Evolutionary conservation across 2,113 vertebrate genomes (phyloP).

Genomic region (Dicaeum eximium): DNA sequence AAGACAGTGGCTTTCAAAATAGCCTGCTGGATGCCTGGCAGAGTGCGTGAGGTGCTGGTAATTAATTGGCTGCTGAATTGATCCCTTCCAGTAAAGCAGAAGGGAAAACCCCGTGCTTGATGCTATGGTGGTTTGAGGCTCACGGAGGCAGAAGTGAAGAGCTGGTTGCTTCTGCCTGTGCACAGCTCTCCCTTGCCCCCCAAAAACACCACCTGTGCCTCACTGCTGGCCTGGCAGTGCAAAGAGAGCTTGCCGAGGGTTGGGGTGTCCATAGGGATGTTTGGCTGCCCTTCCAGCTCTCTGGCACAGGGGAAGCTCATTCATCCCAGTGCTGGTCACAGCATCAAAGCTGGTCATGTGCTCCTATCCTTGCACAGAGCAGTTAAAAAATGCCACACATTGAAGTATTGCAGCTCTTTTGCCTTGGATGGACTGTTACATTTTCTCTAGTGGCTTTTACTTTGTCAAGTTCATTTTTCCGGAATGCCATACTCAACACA

Average conservation of each 20-base stretch:
- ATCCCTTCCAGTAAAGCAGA: conserved; percentile 24
- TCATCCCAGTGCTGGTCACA: background rate
- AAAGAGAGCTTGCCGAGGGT: background rate
- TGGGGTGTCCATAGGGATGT: background rate
- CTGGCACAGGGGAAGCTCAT: background rate
- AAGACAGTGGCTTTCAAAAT: background rate
- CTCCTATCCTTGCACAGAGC: background rate
- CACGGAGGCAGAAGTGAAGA: rapidly evolving
- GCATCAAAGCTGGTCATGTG: background rate
- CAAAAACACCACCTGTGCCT: background rate
- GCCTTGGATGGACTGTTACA: background rate
- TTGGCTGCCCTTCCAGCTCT: background rate
- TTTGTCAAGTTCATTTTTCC: background rate
- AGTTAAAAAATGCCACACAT: background rate
- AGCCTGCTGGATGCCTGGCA: conserved; percentile 18
- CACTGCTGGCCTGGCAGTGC: background rate
- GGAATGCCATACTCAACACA: background rate
- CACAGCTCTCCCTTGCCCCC: background rate
- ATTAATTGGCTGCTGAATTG: conserved; percentile 51
- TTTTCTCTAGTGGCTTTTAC: background rate
- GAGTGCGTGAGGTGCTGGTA: background rate
- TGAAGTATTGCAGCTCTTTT: background rate
- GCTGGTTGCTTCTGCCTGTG: background rate
- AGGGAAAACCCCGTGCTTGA: background rate
- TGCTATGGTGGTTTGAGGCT: background rate